phyloP scores from a whole-genome alignment of 1,140 invertebrate species.

The Metopolophium dirhodum region DNA sequence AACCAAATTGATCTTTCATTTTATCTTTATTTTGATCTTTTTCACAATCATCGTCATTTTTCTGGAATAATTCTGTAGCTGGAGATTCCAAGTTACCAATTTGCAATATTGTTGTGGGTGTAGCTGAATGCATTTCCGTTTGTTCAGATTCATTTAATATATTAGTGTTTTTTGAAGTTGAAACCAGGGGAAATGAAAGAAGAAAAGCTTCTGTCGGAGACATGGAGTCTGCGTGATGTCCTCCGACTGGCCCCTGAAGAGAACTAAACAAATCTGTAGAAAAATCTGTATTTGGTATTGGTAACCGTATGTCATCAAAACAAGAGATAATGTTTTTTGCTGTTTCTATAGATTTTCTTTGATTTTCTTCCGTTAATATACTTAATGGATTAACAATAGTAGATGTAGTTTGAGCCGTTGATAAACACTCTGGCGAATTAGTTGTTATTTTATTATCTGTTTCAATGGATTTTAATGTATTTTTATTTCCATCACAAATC shows the following conservation, averaged over 20 bases:
- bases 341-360: conserved; percentile 59
- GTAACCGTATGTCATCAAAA: conserved; percentile 66
- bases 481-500: conserved; percentile 7
- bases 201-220: conserved; percentile 80
- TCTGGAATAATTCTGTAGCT: conserved; percentile 62
- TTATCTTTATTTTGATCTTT: conserved; percentile 58
- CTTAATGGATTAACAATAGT: conserved; percentile 48
- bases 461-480: conserved; percentile 29
- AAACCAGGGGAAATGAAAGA: conserved; percentile 77
- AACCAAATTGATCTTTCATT: conserved; percentile 51
- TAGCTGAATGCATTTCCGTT: conserved; percentile 65
- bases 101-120: conserved; percentile 70
- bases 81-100: conserved; percentile 69
- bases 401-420: background rate
- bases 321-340: conserved; percentile 63
- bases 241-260: conserved; percentile 69
- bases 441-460: conserved; percentile 59
- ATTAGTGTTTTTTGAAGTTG: conserved; percentile 68
- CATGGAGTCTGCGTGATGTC: conserved; percentile 72
- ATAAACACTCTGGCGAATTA: conserved; percentile 53
- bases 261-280: conserved; percentile 77
- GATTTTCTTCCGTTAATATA: conserved; percentile 58
- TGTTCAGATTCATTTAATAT: conserved; percentile 67
- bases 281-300: conserved; percentile 71
- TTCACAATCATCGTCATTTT: conserved; percentile 62